phyloP scores from a whole-genome alignment of 1,140 invertebrate species.

The Drosophila cardini region DNA sequence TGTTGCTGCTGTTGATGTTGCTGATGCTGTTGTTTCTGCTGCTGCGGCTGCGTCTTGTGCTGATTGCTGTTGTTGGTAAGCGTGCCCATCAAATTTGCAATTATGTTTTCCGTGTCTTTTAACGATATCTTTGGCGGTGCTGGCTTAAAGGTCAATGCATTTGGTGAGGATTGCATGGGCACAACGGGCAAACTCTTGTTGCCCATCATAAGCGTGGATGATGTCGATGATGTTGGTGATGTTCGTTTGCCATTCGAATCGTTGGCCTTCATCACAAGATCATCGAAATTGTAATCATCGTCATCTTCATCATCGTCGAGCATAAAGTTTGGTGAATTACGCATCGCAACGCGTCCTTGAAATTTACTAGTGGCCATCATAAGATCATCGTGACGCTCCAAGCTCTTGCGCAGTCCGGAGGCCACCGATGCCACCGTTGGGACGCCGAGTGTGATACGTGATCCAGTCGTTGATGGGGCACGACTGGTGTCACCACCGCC shows the following conservation, averaged over 20 bases:
- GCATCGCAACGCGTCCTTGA: constrained; percentile 20
- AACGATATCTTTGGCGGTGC: constrained; percentile 85
- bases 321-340: constrained; percentile 66
- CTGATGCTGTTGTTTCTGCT: constrained; percentile 58
- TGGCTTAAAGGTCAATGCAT: constrained; percentile 75
- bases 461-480: not conserved
- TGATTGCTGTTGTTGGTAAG: constrained; percentile 74
- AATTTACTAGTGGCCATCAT: not conserved
- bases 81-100: constrained; percentile 88
- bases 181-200: constrained; percentile 20
- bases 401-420: constrained; percentile 28
- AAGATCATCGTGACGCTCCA: constrained; percentile 8
- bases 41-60: constrained; percentile 25
- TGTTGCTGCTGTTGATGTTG: constrained; percentile 36
- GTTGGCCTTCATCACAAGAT: constrained; percentile 87
- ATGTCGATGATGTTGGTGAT: not conserved
- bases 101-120: constrained; percentile 87
- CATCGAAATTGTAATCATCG: constrained; percentile 89
- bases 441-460: not conserved
- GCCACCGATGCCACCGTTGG: constrained; percentile 8
- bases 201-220: not conserved
- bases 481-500: not conserved
- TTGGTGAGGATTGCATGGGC: constrained; percentile 51
- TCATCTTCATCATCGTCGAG: constrained; percentile 87
- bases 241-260: constrained; percentile 50